Evolutionary conservation across 2,888 invertebrate genomes (phyloP).

Genomic region (Atherix ibis): DNA sequence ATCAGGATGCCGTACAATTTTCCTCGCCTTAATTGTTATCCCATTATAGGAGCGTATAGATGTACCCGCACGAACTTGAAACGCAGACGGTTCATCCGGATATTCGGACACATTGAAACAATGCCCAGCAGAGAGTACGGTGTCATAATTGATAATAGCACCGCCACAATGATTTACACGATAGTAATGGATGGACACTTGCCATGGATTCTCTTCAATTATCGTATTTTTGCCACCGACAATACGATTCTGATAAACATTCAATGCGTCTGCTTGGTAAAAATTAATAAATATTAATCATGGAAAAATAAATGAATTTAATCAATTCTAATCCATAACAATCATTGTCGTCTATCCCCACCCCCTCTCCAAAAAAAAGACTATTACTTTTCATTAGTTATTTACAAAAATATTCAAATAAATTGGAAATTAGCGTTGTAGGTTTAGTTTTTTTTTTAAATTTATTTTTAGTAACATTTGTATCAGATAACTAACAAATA

Average conservation of each 20-base stretch:
- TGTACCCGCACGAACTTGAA: slow-evolving; percentile 34
- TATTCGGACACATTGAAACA: slow-evolving; percentile 22
- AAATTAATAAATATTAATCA: too few species aligned
- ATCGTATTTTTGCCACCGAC: slow-evolving; percentile 9
- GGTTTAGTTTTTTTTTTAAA: too few species aligned
- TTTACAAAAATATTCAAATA: too few species aligned
- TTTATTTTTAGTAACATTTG: too few species aligned
- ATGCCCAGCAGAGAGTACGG: slow-evolving; percentile 39
- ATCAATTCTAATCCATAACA: neutral
- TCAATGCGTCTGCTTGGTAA: too few species aligned
- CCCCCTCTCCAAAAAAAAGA: neutral
- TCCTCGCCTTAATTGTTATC: slow-evolving; percentile 30
- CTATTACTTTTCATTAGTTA: neutral
- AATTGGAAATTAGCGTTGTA: too few species aligned
- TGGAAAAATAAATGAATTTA: neutral
- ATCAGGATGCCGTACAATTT: slow-evolving; percentile 29
- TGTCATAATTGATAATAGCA: slow-evolving; percentile 32
- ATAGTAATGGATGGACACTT: slow-evolving; percentile 11
- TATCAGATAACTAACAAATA: too few species aligned
- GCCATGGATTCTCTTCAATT: slow-evolving; percentile 9
- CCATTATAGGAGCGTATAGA: slow-evolving; percentile 19
- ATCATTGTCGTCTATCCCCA: neutral
- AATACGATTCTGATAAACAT: slow-evolving; percentile 6
- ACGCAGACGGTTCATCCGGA: slow-evolving; percentile 1
- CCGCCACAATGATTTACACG: slow-evolving; percentile 37